Evolutionary conservation across 2,888 invertebrate genomes (phyloP).

Genomic region (Mycogona germanica): DNA sequence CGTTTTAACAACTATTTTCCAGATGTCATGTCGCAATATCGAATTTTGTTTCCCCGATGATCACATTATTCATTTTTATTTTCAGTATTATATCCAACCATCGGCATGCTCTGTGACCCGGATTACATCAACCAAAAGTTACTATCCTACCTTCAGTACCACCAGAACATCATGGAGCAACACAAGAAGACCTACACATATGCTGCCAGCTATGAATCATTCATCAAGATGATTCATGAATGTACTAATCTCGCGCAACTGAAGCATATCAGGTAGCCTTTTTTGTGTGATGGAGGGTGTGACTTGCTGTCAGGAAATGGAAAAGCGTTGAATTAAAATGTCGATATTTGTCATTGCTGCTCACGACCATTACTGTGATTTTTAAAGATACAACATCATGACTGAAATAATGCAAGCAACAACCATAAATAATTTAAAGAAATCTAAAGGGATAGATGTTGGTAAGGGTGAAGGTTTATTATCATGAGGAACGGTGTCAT

Average conservation of each 20-base stretch:
- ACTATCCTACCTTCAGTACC: conserved; percentile 66
- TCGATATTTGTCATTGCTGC: not conserved
- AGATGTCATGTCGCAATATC: not conserved
- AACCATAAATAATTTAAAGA: conserved; percentile 75
- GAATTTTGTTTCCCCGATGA: no score
- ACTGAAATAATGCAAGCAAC: conserved; percentile 91
- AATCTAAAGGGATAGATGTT: conserved; percentile 48
- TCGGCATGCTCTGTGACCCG: conserved; percentile 74
- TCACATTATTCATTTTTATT: no score
- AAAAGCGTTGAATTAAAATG: not conserved
- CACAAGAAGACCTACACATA: conserved; percentile 72
- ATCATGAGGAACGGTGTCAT: not conserved
- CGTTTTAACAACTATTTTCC: not conserved
- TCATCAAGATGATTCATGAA: conserved; percentile 67
- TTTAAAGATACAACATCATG: conserved; percentile 61
- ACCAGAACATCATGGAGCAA: conserved; percentile 50
- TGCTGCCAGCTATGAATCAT: conserved; percentile 80
- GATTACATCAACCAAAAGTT: conserved; percentile 84
- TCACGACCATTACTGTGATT: not conserved
- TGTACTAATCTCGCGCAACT: conserved; percentile 69
- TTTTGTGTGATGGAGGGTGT: conserved; percentile 16
- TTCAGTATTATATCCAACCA: conserved; percentile 63
- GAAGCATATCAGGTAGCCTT: conserved; percentile 56
- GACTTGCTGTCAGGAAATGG: not conserved
- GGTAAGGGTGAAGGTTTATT: conserved; percentile 8